These are phyloP conservation scores for Chloroceryle aenea DNA, from an alignment of 2,113 vertebrate species.

Conservation along the genomic window DNA sequence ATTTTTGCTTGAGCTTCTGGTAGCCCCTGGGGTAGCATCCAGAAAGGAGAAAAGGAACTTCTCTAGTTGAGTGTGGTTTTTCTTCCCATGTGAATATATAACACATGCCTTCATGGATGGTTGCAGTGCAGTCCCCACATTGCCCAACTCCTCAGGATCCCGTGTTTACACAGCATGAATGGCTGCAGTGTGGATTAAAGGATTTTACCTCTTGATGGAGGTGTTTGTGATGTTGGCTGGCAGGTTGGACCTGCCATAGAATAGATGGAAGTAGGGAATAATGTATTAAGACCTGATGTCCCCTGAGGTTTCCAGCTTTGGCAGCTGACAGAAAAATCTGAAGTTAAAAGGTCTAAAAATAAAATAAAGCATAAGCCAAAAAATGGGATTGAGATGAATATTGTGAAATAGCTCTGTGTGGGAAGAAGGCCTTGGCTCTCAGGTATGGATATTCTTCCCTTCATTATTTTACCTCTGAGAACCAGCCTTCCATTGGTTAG, in stretches of 20 bases:
- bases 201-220: background rate
- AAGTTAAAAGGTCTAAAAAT: background rate
- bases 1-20: background rate
- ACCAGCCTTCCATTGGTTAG: background rate
- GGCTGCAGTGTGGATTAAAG: background rate
- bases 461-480: background rate
- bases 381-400: background rate
- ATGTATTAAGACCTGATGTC: background rate
- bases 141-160: background rate
- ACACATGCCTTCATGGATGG: background rate
- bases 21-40: background rate
- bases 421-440: background rate
- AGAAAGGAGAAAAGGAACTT: background rate
- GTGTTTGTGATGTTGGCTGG: background rate
- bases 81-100: background rate
- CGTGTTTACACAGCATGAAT: background rate
- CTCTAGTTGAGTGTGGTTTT: background rate
- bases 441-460: background rate
- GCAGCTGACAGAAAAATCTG: background rate
- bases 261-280: background rate
- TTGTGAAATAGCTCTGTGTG: background rate
- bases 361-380: background rate
- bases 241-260: background rate
- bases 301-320: background rate
- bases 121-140: background rate